phyloP scores from a whole-genome alignment of 2,797 vertebrate species.

The Micropoecilia bifurca region DNA sequence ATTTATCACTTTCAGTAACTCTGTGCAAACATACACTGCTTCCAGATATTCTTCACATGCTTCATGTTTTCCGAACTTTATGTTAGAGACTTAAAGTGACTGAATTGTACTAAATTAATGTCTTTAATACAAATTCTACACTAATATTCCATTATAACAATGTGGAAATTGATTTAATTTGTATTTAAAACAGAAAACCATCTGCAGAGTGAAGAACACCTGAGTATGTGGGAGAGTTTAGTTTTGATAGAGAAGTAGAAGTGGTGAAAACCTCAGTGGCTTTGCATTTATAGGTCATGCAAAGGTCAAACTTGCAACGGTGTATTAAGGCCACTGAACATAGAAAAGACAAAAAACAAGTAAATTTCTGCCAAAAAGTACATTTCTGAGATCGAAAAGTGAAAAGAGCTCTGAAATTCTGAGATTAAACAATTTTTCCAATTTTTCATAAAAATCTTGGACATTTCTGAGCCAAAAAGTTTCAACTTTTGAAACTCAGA shows the following conservation, averaged over 20 bases:
- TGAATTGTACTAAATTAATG: not conserved
- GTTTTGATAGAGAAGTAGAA: not conserved
- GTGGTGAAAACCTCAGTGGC: not conserved
- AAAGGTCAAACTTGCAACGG: too few relatives aligned
- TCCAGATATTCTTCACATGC: not conserved
- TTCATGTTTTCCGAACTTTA: not conserved
- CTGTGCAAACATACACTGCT: not conserved
- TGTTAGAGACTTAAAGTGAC: not conserved
- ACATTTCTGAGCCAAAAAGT: too few relatives aligned
- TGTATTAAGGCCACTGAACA: too few relatives aligned
- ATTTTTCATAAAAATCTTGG: too few relatives aligned
- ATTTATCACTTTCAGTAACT: not conserved
- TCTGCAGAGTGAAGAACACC: not conserved
- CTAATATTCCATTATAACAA: not conserved
- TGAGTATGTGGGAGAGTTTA: not conserved
- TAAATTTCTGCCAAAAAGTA: too few relatives aligned
- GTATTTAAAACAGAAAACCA: not conserved
- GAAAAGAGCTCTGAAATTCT: too few relatives aligned
- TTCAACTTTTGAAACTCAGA: too few relatives aligned
- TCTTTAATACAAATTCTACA: not conserved
- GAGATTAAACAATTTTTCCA: too few relatives aligned
- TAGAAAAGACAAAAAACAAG: too few relatives aligned
- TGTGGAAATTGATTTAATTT: not conserved
- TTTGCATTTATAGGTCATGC: too few relatives aligned
- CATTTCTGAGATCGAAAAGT: too few relatives aligned